Evolutionary conservation across 2,888 invertebrate genomes (phyloP), one percentile per base, ranked within the genome.

Genomic region (Trissonchulus sp.): DNA sequence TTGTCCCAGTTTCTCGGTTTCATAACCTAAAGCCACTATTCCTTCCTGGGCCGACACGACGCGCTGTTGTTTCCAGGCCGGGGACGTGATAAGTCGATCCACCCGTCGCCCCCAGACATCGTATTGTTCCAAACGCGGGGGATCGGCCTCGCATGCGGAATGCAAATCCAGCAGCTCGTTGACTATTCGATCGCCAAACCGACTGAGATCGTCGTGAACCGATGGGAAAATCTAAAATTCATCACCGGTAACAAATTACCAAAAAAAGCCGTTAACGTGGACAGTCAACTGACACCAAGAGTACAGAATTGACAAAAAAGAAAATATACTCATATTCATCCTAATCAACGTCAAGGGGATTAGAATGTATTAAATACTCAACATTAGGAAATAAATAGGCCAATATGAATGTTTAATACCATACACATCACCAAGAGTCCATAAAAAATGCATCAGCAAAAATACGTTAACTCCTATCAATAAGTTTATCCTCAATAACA

Each of bases 21-120:
- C 86, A 81, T 88, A 88, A 0, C 87, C 86, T 75, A 85, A 83
- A 1, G 87, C 85, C 68, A 89, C 83, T 0, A 89, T 81, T 1
- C 88, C 88, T 80, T 89, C 88, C 80, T 87, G 86, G 1, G 88
- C 88, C 2, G 88, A 84, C 31, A 88, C 84, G 30, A 81, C 81
- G 78, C 88, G 88, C 84, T 87, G 84, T 76, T 82, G 80, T 69
- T 85, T 84, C 89, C 89, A 89, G 8, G 88, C 88, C 28, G 83
- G 79, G 75, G 87, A 87, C 1, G 88, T 88, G 33, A 86, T 83
- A n/a, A 88, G 82, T 38, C 84, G 80, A 79, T 88, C 88, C 28
- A 73, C 33, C 1, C 74, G 74, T 2, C 74, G 74, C 2, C 88
- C 89, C 88, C 88, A 89, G 1, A 88, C 86, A 80, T 88, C 85